Base-by-base conservation (phyloP, 2,113 vertebrate genomes). In the Pavo muticus region DNA sequence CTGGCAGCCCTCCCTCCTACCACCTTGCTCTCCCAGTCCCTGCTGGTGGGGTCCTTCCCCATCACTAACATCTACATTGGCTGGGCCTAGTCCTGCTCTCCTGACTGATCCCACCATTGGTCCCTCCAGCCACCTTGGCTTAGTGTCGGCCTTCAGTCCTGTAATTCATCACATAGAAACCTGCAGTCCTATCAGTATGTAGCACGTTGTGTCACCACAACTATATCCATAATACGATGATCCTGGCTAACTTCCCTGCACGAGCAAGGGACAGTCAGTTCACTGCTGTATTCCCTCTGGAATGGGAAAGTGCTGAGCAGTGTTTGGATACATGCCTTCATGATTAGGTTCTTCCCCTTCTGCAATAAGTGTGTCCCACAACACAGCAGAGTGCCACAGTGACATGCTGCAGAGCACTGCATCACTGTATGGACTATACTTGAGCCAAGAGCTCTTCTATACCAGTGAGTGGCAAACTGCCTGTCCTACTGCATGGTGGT, bases 21-120 rank as follows among this genome's bases (percentile, higher is more conserved):
- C 4, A 6, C 5, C 5, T 87, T 21, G 14, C 24, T 65, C 60
- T 85, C n/a, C 14, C 87, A 83, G 1, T 35, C 1, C 4, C 48
- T 69, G 39, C 24, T 76, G 91, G 5, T 29, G 18, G 7, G 29
- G 42, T 45, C 25, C 39, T 77, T 47, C 44, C 30, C n/a, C 14
- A 29, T 11, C 0, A 0, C 10, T 65, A 32, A 27, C 24, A 32
- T 56, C 35, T 73, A 11, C 20, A 30, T 25, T 29, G 56, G 40
- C 4, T 57, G 0, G 0, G 7, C 30, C 35, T 13, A 20, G 17
- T 72, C 24, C 24, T 50, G 29, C 21, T 92, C 7, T 76, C 45
- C 56, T 44, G 37, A 11, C 32, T 12, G 8, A 42, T 24, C 14
- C 12, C 0, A 1, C 14, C 27, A 30, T 16, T 54, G 52, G 52